Base-by-base conservation (phyloP, 2,888 invertebrate genomes). In the Eupithecia subumbrata region DNA sequence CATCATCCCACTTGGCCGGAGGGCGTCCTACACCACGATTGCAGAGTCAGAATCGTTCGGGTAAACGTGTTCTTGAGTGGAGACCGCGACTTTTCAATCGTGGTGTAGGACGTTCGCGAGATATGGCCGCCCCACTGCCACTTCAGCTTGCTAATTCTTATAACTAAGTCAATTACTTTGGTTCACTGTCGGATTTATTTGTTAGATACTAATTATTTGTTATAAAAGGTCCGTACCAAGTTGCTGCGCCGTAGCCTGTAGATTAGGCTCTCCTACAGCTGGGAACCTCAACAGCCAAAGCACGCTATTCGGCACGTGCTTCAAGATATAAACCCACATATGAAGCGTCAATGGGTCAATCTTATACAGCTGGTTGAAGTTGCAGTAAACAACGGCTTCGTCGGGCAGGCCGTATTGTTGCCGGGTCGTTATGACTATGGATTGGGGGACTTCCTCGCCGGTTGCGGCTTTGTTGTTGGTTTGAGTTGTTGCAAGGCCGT, bases 281-380 rank as follows among this genome's bases (percentile, higher is more conserved):
- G 99, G 99, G 95, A 99, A 99, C 75, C 99, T 95, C 81, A 99
- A 91, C 81, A 99, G 93, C 99, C 99, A 99, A 71, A 99, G 91
- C 18, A 99, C 98, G 48, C 98, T 96, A 88, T 99, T 99, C 0
- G 99, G 99, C 79, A 99, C 99, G 84, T 97, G 96, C 90, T 98
- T 98, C 84, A 99, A 91, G 83, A 99, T 99, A 92, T 98, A 96
- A 70, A 97, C 98, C 99, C 99, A 99, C 97, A 98, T 98, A 84
- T 98, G 98, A 73, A 99, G 95, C 0, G 99, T 99, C 77, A 97
- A 93, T 0, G 99, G 99, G 93, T 99, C 99, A 81, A 99, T 99
- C 95, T 99, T 99, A 94, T 99, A 99, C 76, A 99, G 95, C 89
- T 99, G 99, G 95, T 99, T 99, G 94, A 99, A 99, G 93, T 99